Percentiles rank a stretch among this genome's conserved stretches.
phyloP scores from a whole-genome alignment of 2,113 vertebrate genomes.

The Phoenicopterus ruber region DNA sequence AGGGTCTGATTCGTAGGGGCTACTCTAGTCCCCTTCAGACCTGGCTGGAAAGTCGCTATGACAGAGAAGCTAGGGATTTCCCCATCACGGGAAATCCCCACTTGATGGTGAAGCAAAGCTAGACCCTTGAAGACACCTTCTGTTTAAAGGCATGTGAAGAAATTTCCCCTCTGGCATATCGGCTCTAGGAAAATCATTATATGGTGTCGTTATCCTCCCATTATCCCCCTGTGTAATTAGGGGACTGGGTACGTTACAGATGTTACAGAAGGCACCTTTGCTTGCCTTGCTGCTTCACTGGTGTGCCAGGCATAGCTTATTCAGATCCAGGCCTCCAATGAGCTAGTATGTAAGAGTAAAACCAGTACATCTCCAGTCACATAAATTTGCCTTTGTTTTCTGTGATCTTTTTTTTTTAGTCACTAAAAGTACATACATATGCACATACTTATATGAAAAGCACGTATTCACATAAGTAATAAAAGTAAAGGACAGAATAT shows the following conservation, averaged over 20 bases:
- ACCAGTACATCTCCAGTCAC: not conserved
- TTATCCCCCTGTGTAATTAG: not conserved
- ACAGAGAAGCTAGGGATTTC: not conserved
- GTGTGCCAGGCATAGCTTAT: not conserved
- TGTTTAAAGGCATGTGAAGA: not conserved
- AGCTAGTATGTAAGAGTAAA: not conserved
- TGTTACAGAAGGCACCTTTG: not conserved
- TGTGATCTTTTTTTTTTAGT: not conserved
- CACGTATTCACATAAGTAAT: not conserved
- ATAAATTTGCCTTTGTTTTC: not conserved
- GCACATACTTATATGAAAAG: not conserved
- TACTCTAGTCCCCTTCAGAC: not conserved
- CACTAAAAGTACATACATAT: not conserved
- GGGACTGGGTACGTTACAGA: not conserved
- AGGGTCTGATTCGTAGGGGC: not conserved
- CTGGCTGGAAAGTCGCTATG: not conserved
- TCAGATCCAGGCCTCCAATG: not conserved
- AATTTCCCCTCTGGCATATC: not conserved
- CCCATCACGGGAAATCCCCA: not conserved
- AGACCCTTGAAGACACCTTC: not conserved
- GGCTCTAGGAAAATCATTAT: not conserved
- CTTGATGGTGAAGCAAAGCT: not conserved
- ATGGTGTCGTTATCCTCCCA: not conserved
- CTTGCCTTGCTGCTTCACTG: not conserved
- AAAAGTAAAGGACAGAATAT: not conserved